Percentiles rank a stretch among this genome's conserved stretches.
Evolutionary conservation across 2,797 vertebrate genomes (phyloP).

Genomic region (Acrossocheilus wenchowensis): DNA sequence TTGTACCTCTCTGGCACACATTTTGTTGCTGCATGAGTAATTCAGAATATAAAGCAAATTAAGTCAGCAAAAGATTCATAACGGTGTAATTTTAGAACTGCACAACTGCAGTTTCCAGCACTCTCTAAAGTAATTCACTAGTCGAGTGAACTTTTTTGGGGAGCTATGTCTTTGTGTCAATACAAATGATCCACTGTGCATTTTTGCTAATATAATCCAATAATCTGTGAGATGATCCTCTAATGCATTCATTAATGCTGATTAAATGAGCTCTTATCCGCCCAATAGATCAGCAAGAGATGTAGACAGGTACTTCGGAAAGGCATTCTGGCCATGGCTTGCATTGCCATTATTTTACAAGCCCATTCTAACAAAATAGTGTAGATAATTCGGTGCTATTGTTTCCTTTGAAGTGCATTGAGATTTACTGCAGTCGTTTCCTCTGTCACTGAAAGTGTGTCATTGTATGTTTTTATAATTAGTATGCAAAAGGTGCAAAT

Average conservation of each 20-base stretch:
- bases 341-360: not conserved
- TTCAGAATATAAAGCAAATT: conserved; percentile 10
- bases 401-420: not conserved
- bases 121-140: not conserved
- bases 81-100: conserved; percentile 20
- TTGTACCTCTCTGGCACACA: not conserved
- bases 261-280: not conserved
- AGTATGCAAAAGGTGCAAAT: not conserved
- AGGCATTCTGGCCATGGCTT: not conserved
- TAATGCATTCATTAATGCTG: conserved; percentile 10
- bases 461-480: not conserved
- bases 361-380: not conserved
- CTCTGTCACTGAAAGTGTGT: not conserved
- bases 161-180: conserved; percentile 12
- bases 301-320: not conserved
- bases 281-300: not conserved
- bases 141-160: not conserved
- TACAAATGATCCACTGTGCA: conserved; percentile 10
- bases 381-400: not conserved
- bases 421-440: not conserved
- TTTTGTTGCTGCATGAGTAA: not conserved
- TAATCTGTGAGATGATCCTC: not conserved
- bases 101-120: not conserved
- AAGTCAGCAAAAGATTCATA: conserved; percentile 19
- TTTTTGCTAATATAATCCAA: not conserved